Percentiles rank a stretch among this genome's conserved stretches.
phyloP scores from a whole-genome alignment of 2,113 vertebrate species.

The Sturnus vulgaris region DNA sequence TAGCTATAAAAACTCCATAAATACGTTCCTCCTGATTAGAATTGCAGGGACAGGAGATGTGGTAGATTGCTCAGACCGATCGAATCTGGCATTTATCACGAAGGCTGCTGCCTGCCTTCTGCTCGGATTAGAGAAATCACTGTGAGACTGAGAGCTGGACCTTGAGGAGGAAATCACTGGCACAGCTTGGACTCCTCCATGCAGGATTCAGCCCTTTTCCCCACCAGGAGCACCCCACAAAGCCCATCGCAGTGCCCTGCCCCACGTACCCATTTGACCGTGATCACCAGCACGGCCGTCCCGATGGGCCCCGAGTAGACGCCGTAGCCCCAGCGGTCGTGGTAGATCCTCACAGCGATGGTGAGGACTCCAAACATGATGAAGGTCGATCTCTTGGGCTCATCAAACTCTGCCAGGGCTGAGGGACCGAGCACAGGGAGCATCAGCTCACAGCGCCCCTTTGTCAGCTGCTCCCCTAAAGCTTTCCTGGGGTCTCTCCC shows the following conservation, averaged over 20 bases:
- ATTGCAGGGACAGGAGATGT: neutral
- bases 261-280: slow-evolving; percentile 86
- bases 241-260: rapidly evolving
- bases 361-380: slow-evolving; percentile 92
- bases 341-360: slow-evolving; percentile 87
- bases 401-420: slow-evolving; percentile 94
- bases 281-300: slow-evolving; percentile 87
- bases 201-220: neutral
- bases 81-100: neutral
- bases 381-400: slow-evolving; percentile 87
- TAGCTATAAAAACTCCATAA: slow-evolving; percentile 25
- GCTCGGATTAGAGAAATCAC: neutral
- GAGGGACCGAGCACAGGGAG: neutral
- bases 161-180: neutral
- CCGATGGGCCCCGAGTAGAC: slow-evolving; percentile 94
- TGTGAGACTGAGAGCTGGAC: rapidly evolving
- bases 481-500: neutral
- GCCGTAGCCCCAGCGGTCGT: slow-evolving; percentile 91
- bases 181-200: rapidly evolving
- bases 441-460: neutral
- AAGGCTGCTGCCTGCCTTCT: neutral
- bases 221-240: rapidly evolving
- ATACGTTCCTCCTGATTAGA: neutral
- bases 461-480: neutral
- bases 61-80: neutral